Evolutionary conservation across 2,113 vertebrate species (phyloP).

Genomic region (Ursus arctos): DNA sequence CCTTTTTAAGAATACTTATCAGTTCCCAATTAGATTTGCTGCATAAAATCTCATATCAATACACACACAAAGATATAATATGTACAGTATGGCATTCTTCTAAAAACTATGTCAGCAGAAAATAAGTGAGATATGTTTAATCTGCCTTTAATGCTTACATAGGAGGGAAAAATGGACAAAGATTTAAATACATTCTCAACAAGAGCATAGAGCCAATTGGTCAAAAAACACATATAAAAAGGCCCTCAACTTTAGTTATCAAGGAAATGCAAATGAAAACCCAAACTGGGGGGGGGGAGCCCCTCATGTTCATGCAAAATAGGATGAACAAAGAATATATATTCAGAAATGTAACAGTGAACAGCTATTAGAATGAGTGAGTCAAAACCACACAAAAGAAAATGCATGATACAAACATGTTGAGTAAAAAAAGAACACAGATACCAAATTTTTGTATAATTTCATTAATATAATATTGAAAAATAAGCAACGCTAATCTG

Average conservation of each 20-base stretch:
- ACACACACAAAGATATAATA: background rate
- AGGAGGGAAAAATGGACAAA: constrained; percentile 8
- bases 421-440: background rate
- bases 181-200: background rate
- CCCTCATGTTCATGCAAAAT: background rate
- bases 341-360: background rate
- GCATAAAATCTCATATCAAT: background rate
- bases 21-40: background rate
- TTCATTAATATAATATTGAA: background rate
- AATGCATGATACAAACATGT: background rate
- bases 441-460: background rate
- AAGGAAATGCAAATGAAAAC: background rate
- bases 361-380: background rate
- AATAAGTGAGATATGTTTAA: background rate
- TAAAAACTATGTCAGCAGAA: background rate
- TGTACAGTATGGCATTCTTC: background rate
- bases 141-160: background rate
- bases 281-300: background rate
- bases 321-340: constrained; percentile 4
- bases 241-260: background rate
- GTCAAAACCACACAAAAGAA: background rate
- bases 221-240: background rate
- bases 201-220: background rate
- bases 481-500: background rate
- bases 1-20: background rate